Evolutionary conservation across 2,113 vertebrate genomes (phyloP).

Genomic region (Amazona guildingii): DNA sequence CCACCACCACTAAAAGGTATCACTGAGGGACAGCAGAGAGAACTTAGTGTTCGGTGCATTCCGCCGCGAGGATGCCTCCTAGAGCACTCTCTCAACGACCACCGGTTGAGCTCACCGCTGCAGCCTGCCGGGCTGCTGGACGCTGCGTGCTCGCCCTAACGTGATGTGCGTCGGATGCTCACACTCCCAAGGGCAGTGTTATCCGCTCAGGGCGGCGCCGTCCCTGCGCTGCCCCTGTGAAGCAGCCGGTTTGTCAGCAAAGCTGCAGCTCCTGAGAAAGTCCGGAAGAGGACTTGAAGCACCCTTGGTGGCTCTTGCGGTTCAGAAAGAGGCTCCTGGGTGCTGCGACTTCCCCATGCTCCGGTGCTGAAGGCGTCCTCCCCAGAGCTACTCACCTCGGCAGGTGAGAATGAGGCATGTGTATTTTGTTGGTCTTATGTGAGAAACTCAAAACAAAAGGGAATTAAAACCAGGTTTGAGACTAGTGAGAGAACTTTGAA

Average conservation of each 20-base stretch:
- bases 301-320: not conserved
- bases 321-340: not conserved
- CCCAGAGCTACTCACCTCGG: not conserved
- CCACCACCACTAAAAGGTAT: not conserved
- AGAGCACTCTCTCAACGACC: not conserved
- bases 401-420: not conserved
- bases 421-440: not conserved
- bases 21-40: not conserved
- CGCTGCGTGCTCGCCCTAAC: not conserved
- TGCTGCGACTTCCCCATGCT: not conserved
- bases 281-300: not conserved
- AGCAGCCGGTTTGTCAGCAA: not conserved
- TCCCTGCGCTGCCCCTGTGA: not conserved
- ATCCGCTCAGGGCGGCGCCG: accelerated
- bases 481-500: not conserved
- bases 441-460: not conserved
- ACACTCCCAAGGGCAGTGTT: not conserved
- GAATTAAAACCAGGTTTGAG: not conserved
- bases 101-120: not conserved
- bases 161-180: not conserved
- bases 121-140: not conserved
- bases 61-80: not conserved
- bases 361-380: not conserved
- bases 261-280: not conserved
- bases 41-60: not conserved